Base-by-base conservation (phyloP, 2,888 invertebrate genomes). In the Megalurothrips usitatus region DNA sequence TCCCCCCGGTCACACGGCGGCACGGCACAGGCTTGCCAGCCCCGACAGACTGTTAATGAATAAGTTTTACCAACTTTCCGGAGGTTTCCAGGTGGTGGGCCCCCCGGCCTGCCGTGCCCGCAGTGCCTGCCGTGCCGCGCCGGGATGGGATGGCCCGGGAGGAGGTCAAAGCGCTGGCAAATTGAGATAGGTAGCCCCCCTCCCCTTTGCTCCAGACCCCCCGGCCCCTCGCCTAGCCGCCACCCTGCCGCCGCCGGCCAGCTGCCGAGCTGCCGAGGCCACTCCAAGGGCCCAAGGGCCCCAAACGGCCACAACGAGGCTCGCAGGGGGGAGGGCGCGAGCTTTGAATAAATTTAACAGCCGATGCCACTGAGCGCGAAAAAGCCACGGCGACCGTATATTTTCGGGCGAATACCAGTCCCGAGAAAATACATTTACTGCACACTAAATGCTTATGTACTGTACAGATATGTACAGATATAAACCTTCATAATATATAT, bases 21-120 rank as follows among this genome's bases (percentile, higher is more conserved):
- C 52, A 11, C 49, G 49, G 49, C 52, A 11, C 58, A 17, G 6
- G 58, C 12, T 17, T 10, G 12, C 58, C 58, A 58, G 14, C 34
- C n/a, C 58, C 68, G 68, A 68, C 68, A 23, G 68, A 68, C 68
- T 68, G 68, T 68, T 68, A 68, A 68, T 68, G 68, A 68, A 68
- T 68, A 68, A 68, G 68, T 68, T 68, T 68, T n/a, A 11, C 68
- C 68, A 68, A 68, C 68, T 68, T 58, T 58, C 68, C 68, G 68
- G 23, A n/a, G 23, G 68, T 68, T n/a, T 68, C 23, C 23, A 68
- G 9, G 68, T 23, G 68, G 68, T 23, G 58, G 58, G 68, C 68
- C 52, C 2, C 49, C 9, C 6, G 19, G 63, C 58, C 58, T 9
- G 52, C 4, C 1, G 52, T 2, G 52, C 14, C 14, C 12, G 52